Evolutionary conservation across 2,888 invertebrate genomes (phyloP).

Genomic region (Meandrusa payeni): DNA sequence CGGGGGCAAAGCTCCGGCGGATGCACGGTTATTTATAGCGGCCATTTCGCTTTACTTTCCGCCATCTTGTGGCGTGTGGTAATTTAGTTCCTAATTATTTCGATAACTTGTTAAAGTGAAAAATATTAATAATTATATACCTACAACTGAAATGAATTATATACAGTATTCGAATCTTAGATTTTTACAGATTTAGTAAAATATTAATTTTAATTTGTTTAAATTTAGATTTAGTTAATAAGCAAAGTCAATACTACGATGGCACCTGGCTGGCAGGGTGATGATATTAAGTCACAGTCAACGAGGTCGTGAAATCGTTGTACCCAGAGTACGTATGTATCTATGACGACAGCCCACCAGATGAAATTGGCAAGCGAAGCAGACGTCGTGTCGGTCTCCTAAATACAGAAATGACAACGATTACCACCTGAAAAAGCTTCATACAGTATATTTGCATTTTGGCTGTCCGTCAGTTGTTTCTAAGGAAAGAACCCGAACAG

Average conservation of each 20-base stretch:
- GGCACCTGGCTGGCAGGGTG: conserved; percentile 6
- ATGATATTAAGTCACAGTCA: not conserved
- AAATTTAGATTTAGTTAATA: not conserved
- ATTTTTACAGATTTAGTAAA: too few species aligned
- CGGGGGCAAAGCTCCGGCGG: conserved; percentile 38
- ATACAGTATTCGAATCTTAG: too few species aligned
- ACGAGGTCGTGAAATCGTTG: conserved; percentile 16
- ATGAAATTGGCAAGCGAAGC: conserved; percentile 29
- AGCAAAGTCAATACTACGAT: not conserved
- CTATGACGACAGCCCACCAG: conserved; percentile 24
- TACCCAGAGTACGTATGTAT: conserved; percentile 10
- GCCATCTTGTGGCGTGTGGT: conserved; percentile 34
- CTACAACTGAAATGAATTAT: too few species aligned
- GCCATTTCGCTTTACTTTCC: conserved; percentile 44
- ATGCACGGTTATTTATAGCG: conserved; percentile 39
- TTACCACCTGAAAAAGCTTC: too few species aligned
- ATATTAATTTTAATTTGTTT: too few species aligned
- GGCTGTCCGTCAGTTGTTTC: too few species aligned
- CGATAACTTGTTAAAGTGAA: too few species aligned
- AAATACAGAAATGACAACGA: conserved; percentile 21
- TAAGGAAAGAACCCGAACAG: too few species aligned
- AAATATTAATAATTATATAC: too few species aligned
- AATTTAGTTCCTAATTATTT: conserved; percentile 1
- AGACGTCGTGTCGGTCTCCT: conserved; percentile 24
- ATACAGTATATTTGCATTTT: too few species aligned